These are phyloP conservation scores for Clamator glandarius DNA, from an alignment of 2,797 vertebrate species.

Conservation along the genomic window DNA sequence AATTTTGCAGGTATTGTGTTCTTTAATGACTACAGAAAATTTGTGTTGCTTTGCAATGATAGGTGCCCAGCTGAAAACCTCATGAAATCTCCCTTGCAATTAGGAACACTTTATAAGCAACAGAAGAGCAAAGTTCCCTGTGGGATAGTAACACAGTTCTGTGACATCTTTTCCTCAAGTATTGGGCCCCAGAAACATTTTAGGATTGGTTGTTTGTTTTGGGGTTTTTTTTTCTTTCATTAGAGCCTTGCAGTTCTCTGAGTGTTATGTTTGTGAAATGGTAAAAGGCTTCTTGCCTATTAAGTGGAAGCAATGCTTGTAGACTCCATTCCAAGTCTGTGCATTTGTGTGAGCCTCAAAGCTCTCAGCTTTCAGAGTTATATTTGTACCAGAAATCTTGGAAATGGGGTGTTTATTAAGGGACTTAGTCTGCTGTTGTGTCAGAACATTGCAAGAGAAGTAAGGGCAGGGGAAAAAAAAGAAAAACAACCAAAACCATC, in stretches of 20 bases:
- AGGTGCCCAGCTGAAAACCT: neutral
- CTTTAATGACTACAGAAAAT: neutral
- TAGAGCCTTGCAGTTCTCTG: neutral
- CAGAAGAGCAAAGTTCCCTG: neutral
- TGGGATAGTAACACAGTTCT: neutral
- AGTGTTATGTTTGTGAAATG: neutral
- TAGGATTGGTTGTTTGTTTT: accelerated
- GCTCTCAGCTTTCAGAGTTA: neutral
- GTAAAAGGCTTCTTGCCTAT: neutral
- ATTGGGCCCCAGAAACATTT: neutral
- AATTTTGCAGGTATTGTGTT: conserved; percentile 88
- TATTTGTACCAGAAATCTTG: neutral
- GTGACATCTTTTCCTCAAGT: neutral
- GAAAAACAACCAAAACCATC: neutral
- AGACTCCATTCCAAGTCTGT: neutral
- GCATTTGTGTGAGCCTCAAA: neutral
- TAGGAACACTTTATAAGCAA: neutral
- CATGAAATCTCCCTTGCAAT: neutral
- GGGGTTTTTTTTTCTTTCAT: neutral
- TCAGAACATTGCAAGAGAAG: neutral
- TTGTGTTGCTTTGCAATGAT: neutral
- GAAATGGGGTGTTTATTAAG: neutral
- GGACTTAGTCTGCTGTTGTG: neutral
- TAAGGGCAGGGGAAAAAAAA: too few species aligned
- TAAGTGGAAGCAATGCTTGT: neutral